A percentile compares a stretch with the other conserved stretches of the same genome.
phyloP scores from a whole-genome alignment of 1,140 invertebrate genomes.

The Aphis craccivora region DNA sequence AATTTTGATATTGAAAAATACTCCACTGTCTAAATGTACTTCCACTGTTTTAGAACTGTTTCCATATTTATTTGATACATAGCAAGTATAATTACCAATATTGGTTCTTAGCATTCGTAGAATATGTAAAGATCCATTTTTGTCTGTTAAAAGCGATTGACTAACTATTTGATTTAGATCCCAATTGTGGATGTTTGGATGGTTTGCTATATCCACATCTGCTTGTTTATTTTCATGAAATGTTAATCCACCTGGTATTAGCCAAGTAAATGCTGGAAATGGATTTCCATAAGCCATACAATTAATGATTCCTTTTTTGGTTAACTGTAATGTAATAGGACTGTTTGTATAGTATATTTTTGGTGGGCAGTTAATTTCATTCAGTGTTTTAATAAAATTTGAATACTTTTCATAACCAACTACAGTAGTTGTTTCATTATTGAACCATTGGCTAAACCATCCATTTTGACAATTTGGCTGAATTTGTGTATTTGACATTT shows the following conservation, averaged over 20 bases:
- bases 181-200: slow-evolving; percentile 70
- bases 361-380: slow-evolving; percentile 20
- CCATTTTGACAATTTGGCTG: slow-evolving; percentile 31
- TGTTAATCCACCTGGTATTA: slow-evolving; percentile 75
- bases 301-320: slow-evolving; percentile 67
- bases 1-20: slow-evolving; percentile 82
- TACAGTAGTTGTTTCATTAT: slow-evolving; percentile 26
- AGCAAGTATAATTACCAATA: slow-evolving; percentile 87
- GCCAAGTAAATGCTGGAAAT: slow-evolving; percentile 82
- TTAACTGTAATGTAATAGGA: slow-evolving; percentile 15
- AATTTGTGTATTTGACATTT: slow-evolving; percentile 1
- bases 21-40: slow-evolving; percentile 77
- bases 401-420: neutral
- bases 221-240: slow-evolving; percentile 72
- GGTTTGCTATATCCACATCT: slow-evolving; percentile 71
- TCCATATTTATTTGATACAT: slow-evolving; percentile 81
- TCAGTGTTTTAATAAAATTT: neutral
- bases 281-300: slow-evolving; percentile 82
- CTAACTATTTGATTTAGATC: slow-evolving; percentile 63
- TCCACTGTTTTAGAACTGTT: slow-evolving; percentile 77
- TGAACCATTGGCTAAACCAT: slow-evolving; percentile 48
- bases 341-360: slow-evolving; percentile 28
- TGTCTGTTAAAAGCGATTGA: slow-evolving; percentile 60
- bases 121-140: slow-evolving; percentile 75
- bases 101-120: slow-evolving; percentile 74